Evolutionary conservation across 2,888 invertebrate genomes (phyloP), one percentile per base, ranked within the genome.

Genomic region (Drosophila flavopinicola): DNA sequence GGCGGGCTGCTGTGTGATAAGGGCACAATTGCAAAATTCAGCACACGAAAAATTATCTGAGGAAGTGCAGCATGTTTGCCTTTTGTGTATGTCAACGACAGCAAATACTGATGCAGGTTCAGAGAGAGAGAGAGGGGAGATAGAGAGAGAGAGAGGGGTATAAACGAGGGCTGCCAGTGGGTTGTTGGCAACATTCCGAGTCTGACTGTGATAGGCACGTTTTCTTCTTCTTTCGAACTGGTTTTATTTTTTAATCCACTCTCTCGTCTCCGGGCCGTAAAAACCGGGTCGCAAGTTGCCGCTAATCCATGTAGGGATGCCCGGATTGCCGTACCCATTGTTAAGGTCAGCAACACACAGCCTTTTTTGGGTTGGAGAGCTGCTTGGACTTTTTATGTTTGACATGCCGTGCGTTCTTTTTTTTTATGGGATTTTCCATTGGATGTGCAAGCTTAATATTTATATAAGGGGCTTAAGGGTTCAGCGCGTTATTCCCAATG

Each of bases 341-440:
- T 76, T 76, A 70, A 75, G 76, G 78, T 78, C 78, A 75, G 60
- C 78, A 77, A 58, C 54, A 53, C n/a, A 45, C 35, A 35, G 24
- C 27, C 60, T 48, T 29, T 44, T 29, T 58, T n/a, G n/a, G n/a
- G 48, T 17, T 20, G 57, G 38, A 49, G 23, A 24, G 47, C 41
- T 32, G 53, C 58, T 59, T 49, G 49, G 53, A 58, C 47, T 66
- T 63, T 20, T 63, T 58, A 68, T 64, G 69, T 58, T 64, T 69
- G 69, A 69, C 69, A 61, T 66, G 56, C 35, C 35, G 35, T 52
- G n/a, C n/a, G 44, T 67, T 61, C 61, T 66, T 70, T 66, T 23
- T 74, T 78, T 70, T 75, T 66, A 77, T 75, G 68, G 68, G 74
- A 75, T 75, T 75, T 63, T 48, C 41, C 41, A 37, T 45, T 58